phyloP scores from a whole-genome alignment of 2,888 invertebrate genomes.

The Drosophila meridiana region DNA sequence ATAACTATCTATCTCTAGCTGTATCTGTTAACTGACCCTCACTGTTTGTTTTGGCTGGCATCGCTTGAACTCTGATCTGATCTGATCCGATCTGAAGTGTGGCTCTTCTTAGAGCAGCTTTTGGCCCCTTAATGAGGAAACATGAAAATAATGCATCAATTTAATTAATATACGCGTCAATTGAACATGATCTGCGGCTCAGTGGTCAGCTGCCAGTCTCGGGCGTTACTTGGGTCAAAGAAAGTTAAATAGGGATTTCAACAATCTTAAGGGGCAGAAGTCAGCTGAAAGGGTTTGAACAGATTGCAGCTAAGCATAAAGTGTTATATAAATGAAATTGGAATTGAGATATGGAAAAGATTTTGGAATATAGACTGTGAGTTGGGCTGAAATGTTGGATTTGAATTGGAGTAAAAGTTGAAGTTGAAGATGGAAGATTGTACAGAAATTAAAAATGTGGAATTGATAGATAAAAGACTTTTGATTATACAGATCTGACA shows the following conservation, averaged over 20 bases:
- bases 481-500: too few relatives aligned
- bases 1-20: constrained; percentile 21
- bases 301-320: constrained; percentile 30
- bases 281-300: constrained; percentile 33
- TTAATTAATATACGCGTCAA: constrained; percentile 44
- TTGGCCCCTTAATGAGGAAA: constrained; percentile 61
- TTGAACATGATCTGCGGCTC: constrained; percentile 24
- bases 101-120: constrained; percentile 21
- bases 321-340: neutral
- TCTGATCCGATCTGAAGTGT: constrained; percentile 36
- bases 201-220: constrained; percentile 4
- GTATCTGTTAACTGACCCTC: constrained; percentile 34
- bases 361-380: neutral
- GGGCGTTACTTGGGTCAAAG: constrained; percentile 61
- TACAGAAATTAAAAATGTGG: too few relatives aligned
- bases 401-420: neutral
- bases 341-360: neutral
- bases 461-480: too few relatives aligned
- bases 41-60: constrained; percentile 58
- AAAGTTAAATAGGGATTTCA: constrained; percentile 57
- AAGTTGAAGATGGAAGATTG: neutral
- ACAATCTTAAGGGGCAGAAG: constrained; percentile 48
- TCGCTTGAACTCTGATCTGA: constrained; percentile 59
- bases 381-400: neutral
- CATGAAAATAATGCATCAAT: constrained; percentile 58